A percentile compares a stretch with the other conserved stretches of the same genome.
Conservation (phyloP, 2,113 vertebrate species). For the Phyllostomus discolor region DNA sequence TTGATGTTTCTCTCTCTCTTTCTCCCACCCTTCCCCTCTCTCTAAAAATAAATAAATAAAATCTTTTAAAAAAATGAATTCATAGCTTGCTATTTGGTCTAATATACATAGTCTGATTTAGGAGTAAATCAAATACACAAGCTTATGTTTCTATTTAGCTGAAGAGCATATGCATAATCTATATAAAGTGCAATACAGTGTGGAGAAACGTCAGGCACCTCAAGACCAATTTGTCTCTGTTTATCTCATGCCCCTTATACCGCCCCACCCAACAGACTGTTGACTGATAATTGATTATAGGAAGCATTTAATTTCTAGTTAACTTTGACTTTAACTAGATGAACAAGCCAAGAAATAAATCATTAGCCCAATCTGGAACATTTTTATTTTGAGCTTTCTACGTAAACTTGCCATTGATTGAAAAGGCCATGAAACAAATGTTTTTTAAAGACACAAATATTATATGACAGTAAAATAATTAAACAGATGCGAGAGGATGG, state of each 20-base stretch:
- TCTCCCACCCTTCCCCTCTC: too few species aligned
- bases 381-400: constrained; percentile 9
- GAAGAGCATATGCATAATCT: not conserved
- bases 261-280: not conserved
- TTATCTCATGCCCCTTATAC: not conserved
- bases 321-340: not conserved
- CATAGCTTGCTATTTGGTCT: not conserved
- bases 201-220: not conserved
- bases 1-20: too few species aligned
- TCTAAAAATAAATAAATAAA: too few species aligned
- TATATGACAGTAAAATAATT: constrained; percentile 7
- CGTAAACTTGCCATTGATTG: not conserved
- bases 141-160: not conserved
- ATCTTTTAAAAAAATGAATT: not conserved
- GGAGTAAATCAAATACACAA: not conserved
- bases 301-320: constrained; percentile 3
- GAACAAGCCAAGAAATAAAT: constrained; percentile 25
- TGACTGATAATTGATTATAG: not conserved
- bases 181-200: not conserved
- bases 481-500: not conserved
- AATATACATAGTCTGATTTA: not conserved
- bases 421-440: constrained; percentile 37
- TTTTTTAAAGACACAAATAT: not conserved
- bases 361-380: not conserved
- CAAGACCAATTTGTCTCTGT: not conserved